These are phyloP conservation scores for Orgyia antiqua DNA, from an alignment of 2,888 invertebrate genomes.

Conservation along the genomic window DNA sequence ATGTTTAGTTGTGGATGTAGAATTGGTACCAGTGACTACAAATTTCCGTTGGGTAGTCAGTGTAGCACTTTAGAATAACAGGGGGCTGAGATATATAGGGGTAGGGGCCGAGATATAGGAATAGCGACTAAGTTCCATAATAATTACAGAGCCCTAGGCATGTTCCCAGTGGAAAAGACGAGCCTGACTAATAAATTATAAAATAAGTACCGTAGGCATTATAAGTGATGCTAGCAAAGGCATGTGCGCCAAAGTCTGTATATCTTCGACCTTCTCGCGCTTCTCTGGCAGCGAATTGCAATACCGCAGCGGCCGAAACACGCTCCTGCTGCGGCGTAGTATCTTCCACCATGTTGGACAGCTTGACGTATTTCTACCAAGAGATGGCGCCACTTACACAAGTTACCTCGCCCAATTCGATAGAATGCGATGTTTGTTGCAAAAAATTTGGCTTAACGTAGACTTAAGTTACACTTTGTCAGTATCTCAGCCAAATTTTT, in stretches of 20 bases:
- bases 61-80: too few species aligned
- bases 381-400: conserved; percentile 3
- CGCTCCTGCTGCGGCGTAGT: conserved; percentile 42
- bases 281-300: conserved; percentile 65
- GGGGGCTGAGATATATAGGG: too few species aligned
- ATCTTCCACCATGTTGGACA: conserved; percentile 58
- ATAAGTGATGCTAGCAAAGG: conserved; percentile 63
- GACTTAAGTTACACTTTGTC: neutral
- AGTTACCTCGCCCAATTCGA: conserved; percentile 4
- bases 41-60: too few species aligned
- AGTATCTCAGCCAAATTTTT: conserved; percentile 11
- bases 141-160: too few species aligned
- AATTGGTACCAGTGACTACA: too few species aligned
- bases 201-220: conserved; percentile 56
- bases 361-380: conserved; percentile 10
- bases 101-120: too few species aligned
- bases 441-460: neutral
- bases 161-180: too few species aligned
- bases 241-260: conserved; percentile 65
- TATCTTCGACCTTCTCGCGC: conserved; percentile 61
- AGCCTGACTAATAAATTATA: neutral
- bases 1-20: too few species aligned
- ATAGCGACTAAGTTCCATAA: too few species aligned
- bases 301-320: conserved; percentile 64
- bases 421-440: conserved; percentile 20